Evolutionary conservation across 2,113 vertebrate species (phyloP).

Genomic region (Myotis lucifugus): DNA sequence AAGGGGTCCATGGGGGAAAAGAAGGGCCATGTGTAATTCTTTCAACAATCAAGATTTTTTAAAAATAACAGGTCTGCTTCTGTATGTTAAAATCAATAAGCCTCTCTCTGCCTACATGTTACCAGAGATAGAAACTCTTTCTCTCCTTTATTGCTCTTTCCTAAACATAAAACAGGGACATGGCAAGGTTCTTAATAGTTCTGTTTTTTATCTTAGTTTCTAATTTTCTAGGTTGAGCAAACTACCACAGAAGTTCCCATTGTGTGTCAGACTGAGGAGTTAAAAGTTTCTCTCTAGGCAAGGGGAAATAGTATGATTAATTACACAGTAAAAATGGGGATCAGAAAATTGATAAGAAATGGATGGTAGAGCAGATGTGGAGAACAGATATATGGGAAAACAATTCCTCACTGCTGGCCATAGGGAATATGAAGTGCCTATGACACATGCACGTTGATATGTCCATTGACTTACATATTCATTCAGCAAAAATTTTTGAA

Average conservation of each 20-base stretch:
- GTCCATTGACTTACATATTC: neutral
- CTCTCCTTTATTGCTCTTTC: neutral
- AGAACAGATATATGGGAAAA: neutral
- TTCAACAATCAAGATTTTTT: too few relatives aligned
- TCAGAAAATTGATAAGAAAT: neutral
- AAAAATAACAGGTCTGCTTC: neutral
- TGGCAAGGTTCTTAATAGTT: neutral
- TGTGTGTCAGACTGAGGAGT: slow-evolving; percentile 16
- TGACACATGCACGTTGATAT: neutral
- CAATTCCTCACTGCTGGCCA: neutral
- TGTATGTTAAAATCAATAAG: neutral
- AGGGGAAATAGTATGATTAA: neutral
- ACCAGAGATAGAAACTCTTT: neutral
- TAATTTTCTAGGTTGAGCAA: neutral
- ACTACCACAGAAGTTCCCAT: slow-evolving; percentile 1
- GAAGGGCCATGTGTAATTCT: too few relatives aligned
- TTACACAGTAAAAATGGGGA: neutral
- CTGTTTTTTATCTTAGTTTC: slow-evolving; percentile 2
- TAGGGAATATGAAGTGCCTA: neutral
- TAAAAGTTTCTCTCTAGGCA: neutral
- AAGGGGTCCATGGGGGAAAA: too few relatives aligned
- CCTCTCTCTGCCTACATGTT: neutral
- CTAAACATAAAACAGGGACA: neutral
- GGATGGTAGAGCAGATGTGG: neutral
- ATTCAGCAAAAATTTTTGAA: neutral